Evolutionary conservation across 2,113 vertebrate species (phyloP), one percentile per base, ranked within the genome.

Genomic region (Catharus bicknelli): DNA sequence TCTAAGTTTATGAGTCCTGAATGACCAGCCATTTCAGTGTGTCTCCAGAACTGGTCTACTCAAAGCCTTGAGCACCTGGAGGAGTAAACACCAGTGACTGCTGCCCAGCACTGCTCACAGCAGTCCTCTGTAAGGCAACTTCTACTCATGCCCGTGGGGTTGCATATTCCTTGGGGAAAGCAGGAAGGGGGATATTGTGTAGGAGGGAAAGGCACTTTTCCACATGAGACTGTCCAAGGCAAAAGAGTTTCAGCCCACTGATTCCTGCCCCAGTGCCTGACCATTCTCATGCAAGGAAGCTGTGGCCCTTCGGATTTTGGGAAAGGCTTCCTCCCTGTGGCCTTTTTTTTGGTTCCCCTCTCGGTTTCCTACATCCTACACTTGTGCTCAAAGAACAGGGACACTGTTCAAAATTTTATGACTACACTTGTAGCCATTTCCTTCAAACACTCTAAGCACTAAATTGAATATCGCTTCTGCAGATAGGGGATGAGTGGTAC

Each of bases 401-500:
- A 40, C 23, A 47, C 6, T 0, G 4, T 34, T 19, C 15, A 79
- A 76, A 87, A 68, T 22, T 73, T 58, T 38, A 16, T 69, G 34
- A 64, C 26, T 72, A 59, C 20, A 3, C 76, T 62, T 58, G 50
- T 59, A 53, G 10, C 8, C 20, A 40, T 68, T 88, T 89, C 32
- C 26, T 79, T 83, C 87, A 79, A 63, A 58, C 48, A 73, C 23
- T 26, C 45, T 32, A 15, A 80, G 81, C 54, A 36, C 50, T 38
- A 30, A 57, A 73, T 10, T 70, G n/a, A 75, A 50, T 57, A 34
- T 63, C 90, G 67, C 26, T 85, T n/a, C 51, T 4, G 3, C 78
- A 88, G 74, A 79, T 73, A 86, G 86, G 26, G 78, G 77, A 78
- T 72, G 93, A 93, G 80, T 42, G 87, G 21, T 83, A 36, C 51